Evolutionary conservation across 2,113 vertebrate species (phyloP).

Genomic region (Lycocorax pyrrhopterus): DNA sequence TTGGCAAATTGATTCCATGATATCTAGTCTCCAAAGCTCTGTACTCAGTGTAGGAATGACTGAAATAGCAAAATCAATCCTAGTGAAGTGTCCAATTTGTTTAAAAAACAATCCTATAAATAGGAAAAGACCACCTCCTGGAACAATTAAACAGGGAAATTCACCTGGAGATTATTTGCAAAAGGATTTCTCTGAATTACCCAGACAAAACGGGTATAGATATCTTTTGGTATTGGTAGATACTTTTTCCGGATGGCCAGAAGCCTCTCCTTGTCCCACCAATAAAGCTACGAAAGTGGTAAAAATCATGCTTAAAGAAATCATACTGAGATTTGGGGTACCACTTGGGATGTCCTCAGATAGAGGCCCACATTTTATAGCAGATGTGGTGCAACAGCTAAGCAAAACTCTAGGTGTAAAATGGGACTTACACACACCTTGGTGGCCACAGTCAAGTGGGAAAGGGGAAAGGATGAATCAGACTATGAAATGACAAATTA

Average conservation of each 20-base stretch:
- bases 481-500: background rate
- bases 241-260: background rate
- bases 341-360: background rate
- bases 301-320: background rate
- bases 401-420: background rate
- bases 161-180: background rate
- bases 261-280: no score
- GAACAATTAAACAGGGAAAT: background rate
- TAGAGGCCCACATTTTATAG: background rate
- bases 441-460: background rate
- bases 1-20: no score
- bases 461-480: background rate
- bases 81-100: background rate
- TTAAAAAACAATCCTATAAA: background rate
- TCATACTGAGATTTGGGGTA: background rate
- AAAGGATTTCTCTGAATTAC: background rate
- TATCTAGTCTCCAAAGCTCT: background rate
- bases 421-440: background rate
- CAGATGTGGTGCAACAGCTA: background rate
- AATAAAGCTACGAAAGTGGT: background rate
- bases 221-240: background rate
- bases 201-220: background rate
- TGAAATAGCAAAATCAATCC: background rate
- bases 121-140: no score
- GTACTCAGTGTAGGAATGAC: background rate